Base-by-base conservation (phyloP, 2,113 vertebrate species). In the Gallinago media region DNA sequence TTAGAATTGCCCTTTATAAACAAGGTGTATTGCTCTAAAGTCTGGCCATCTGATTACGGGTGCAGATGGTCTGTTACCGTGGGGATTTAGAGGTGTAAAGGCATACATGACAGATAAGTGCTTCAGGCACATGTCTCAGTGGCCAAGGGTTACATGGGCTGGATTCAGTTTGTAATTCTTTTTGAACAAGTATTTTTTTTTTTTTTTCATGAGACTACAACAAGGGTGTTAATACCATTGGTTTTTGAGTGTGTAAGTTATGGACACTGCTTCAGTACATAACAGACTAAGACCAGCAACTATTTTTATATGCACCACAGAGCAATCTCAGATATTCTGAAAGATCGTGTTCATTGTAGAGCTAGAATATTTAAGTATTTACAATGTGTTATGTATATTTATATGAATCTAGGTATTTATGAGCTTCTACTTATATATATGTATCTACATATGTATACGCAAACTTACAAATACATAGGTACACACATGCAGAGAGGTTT, bases 1-100 rank as follows among this genome's bases (percentile, higher is more conserved):
- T 96, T 96, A 96, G 94, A 95, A 87, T 49, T 95, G 76, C 83
- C 94, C 92, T 96, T 96, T 95, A 96, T 95, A 94, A 96, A 94
- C 76, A 95, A 94, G 56, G 91, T 75, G 40, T 49, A 80, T 46
- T 73, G 49, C 63, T 95, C 66, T 94, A 93, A 93, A 94, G 27
- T 79, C 85, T 94, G 71, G 66, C 72, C 92, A 68, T 92, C 72
- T 95, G 88, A 96, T 95, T 95, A 89, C 15, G 4, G 76, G 72
- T 81, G 79, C 96, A 97, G 95, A 96, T 96, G 95, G 95, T 87
- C 83, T 86, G 42, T 74, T 92, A 84, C 95, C 67, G 83, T 18
- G 25, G 90, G 83, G 61, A 96, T 87, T 94, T 88, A 71, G 76
- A 95, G 40, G 90, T 96, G 96, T 91, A 91, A 95, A 96, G 83